phyloP scores from a whole-genome alignment of 1,140 invertebrate genomes.

The Pseudachorutes palmiensis region DNA sequence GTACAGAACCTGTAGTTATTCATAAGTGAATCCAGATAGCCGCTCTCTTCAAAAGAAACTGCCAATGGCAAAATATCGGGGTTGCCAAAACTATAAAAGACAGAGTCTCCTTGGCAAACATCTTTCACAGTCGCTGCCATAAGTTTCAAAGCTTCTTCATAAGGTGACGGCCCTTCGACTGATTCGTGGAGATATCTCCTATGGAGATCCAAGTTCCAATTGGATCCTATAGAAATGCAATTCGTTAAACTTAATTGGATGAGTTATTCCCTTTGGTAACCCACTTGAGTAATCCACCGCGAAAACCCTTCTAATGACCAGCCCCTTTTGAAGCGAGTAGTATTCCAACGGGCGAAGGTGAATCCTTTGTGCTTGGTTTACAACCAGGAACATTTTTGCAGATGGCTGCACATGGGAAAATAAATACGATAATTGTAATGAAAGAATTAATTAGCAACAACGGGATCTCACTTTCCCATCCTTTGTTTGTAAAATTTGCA shows the following conservation, averaged over 20 bases:
- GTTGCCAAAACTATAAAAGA: constrained; percentile 10
- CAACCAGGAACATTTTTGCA: neutral
- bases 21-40: neutral
- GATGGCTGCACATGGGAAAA: neutral
- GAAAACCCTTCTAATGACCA: constrained; percentile 24
- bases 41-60: neutral
- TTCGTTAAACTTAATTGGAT: neutral
- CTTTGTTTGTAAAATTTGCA: neutral
- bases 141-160: constrained; percentile 10
- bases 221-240: constrained; percentile 12
- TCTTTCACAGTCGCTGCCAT: neutral
- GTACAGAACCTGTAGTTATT: constrained; percentile 9
- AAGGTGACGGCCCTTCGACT: neutral
- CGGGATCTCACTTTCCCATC: neutral
- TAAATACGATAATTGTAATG: neutral
- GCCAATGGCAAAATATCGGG: neutral
- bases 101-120: neutral
- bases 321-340: constrained; percentile 20
- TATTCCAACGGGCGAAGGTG: constrained; percentile 22
- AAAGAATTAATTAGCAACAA: neutral
- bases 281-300: constrained; percentile 30
- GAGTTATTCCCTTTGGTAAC: neutral
- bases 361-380: neutral
- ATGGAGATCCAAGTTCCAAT: constrained; percentile 11
- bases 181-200: neutral